These are phyloP conservation scores for Cisticola juncidis DNA, from an alignment of 2,113 vertebrate species.

Conservation along the genomic window DNA sequence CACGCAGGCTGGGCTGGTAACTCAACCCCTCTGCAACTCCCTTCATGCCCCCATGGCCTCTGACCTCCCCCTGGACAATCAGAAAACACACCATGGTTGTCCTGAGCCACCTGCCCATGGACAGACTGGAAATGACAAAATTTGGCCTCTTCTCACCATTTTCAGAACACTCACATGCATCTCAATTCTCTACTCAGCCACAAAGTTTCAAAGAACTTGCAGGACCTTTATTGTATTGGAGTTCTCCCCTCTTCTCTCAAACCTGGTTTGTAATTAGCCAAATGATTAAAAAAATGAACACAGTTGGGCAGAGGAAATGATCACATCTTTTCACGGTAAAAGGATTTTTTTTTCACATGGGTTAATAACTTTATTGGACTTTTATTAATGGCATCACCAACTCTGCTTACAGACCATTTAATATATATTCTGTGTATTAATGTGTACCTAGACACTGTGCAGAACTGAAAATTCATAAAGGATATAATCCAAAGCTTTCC, in stretches of 20 bases:
- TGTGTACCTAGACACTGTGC: neutral
- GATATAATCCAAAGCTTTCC: neutral
- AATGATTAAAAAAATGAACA: neutral
- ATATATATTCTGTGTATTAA: neutral
- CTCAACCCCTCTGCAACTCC: neutral
- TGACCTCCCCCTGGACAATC: neutral
- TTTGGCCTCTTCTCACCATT: neutral
- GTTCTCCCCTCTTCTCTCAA: neutral
- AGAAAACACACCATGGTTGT: neutral
- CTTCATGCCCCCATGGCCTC: accelerated
- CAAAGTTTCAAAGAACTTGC: neutral
- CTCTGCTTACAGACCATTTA: neutral
- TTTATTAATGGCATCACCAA: neutral
- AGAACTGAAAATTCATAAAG: neutral
- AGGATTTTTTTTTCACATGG: neutral
- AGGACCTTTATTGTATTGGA: neutral
- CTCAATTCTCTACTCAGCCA: neutral
- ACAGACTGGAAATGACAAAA: neutral
- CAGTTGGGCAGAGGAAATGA: neutral
- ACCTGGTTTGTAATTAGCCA: neutral
- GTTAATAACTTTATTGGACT: neutral
- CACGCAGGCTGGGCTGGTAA: neutral
- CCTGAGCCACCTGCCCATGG: neutral
- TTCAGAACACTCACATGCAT: neutral
- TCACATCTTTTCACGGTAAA: neutral